Evolutionary conservation across 2,888 invertebrate genomes (phyloP).

Genomic region (Magallana nippona): DNA sequence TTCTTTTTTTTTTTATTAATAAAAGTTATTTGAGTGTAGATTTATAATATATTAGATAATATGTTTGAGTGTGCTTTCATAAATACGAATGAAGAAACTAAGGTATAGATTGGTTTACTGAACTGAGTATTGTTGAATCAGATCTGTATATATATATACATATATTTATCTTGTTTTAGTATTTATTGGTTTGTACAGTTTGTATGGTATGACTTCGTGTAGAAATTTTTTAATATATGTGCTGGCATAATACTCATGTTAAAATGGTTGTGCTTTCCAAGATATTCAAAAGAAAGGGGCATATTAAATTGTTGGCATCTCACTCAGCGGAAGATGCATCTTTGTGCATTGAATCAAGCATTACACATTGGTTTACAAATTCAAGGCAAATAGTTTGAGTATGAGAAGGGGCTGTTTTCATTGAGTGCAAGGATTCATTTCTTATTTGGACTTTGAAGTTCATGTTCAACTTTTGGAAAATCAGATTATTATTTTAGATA

Average conservation of each 20-base stretch:
- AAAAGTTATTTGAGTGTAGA: slow-evolving; percentile 24
- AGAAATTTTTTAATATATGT: background rate
- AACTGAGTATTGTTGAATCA: background rate
- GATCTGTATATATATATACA: background rate
- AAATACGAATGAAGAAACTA: background rate
- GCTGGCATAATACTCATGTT: slow-evolving; percentile 33
- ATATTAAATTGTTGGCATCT: background rate
- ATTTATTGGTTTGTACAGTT: slow-evolving; percentile 17
- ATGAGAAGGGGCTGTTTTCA: background rate
- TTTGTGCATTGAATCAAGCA: background rate
- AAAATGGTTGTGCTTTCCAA: slow-evolving; percentile 28
- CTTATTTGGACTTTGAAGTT: no score
- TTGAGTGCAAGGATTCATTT: no score
- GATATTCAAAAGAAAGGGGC: background rate
- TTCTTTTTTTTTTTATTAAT: background rate
- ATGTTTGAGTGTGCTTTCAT: background rate
- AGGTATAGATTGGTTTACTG: background rate
- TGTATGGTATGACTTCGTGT: slow-evolving; percentile 12
- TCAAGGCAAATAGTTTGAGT: background rate
- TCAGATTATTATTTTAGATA: no score
- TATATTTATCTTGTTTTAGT: background rate
- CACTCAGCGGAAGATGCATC: background rate
- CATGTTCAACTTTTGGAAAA: no score
- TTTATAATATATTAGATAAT: background rate
- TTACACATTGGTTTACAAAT: no score